Percentiles rank a stretch among this genome's conserved stretches.
Conservation (phyloP, 2,797 vertebrate genomes). For the Pogoniulus pusillus region DNA sequence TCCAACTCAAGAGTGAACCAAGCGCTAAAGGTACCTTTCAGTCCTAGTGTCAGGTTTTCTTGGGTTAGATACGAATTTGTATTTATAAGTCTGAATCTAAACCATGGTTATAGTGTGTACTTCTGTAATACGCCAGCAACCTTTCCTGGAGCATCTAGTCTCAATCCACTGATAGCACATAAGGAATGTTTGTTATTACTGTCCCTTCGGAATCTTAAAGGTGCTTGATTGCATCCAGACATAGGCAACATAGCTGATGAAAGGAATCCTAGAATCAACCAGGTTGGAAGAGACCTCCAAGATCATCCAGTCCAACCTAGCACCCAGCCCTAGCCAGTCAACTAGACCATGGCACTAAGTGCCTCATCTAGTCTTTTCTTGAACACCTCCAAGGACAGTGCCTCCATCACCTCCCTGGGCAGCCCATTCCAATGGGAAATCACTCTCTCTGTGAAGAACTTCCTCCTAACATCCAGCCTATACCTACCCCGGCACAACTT, state of each 20-base stretch:
- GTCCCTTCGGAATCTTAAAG: not conserved
- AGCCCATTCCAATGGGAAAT: no score
- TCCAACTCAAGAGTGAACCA: slow-evolving; percentile 86
- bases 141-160: not conserved
- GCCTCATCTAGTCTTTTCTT: no score
- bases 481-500: no score
- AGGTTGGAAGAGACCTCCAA: no score
- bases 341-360: no score
- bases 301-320: no score
- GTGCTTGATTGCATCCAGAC: not conserved
- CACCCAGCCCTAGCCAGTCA: no score
- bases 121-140: not conserved
- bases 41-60: not conserved
- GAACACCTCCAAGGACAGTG: no score
- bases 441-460: no score
- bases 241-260: not conserved
- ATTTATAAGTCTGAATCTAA: not conserved
- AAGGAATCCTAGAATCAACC: no score
- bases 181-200: not conserved
- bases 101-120: not conserved
- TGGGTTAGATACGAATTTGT: not conserved
- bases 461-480: no score
- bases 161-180: not conserved
- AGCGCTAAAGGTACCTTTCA: slow-evolving; percentile 78
- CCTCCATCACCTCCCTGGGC: no score